A percentile compares a stretch with the other conserved stretches of the same genome.
These are phyloP conservation scores for Gastrophryne carolinensis DNA, from an alignment of 2,797 vertebrate genomes.

Conservation along the genomic window DNA sequence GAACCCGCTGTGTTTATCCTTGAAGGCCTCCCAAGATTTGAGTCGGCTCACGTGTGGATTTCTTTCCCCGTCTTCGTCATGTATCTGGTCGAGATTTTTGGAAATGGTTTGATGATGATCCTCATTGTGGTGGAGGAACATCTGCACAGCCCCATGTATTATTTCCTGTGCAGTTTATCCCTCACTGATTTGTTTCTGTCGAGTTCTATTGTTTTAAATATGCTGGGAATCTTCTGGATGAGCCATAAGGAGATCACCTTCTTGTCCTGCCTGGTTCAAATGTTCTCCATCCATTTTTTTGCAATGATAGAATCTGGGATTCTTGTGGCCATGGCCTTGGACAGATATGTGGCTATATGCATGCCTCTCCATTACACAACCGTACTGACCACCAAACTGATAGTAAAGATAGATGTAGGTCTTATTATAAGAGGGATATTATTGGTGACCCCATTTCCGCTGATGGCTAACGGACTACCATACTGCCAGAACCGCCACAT, in stretches of 20 bases:
- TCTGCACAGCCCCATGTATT: constrained; percentile 77
- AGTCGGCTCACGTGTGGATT: constrained; percentile 39
- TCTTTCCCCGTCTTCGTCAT: constrained; percentile 50
- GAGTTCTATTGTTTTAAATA: constrained; percentile 67
- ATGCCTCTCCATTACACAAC: constrained; percentile 65
- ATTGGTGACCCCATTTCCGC: constrained; percentile 56
- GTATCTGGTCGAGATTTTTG: constrained; percentile 61
- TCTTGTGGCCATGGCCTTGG: constrained; percentile 73
- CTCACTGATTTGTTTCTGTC: constrained; percentile 59
- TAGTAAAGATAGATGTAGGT: constrained; percentile 56
- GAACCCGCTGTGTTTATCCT: constrained; percentile 40
- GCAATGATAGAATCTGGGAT: constrained; percentile 70
- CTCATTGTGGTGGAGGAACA: constrained; percentile 59
- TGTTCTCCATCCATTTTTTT: constrained; percentile 75
- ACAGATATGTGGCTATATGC: constrained; percentile 74
- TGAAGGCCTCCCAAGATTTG: constrained; percentile 32
- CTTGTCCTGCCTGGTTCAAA: constrained; percentile 73
- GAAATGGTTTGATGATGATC: constrained; percentile 65
- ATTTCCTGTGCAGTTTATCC: constrained; percentile 74
- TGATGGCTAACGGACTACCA: constrained; percentile 62
- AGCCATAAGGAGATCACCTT: constrained; percentile 63
- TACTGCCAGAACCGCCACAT: constrained; percentile 64
- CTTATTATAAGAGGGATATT: constrained; percentile 55
- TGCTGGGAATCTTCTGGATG: constrained; percentile 69
- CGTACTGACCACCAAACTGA: constrained; percentile 63